A percentile compares a stretch with the other conserved stretches of the same genome.
Evolutionary conservation across 2,888 invertebrate species (phyloP).

Genomic region (Eilema sororculum): DNA sequence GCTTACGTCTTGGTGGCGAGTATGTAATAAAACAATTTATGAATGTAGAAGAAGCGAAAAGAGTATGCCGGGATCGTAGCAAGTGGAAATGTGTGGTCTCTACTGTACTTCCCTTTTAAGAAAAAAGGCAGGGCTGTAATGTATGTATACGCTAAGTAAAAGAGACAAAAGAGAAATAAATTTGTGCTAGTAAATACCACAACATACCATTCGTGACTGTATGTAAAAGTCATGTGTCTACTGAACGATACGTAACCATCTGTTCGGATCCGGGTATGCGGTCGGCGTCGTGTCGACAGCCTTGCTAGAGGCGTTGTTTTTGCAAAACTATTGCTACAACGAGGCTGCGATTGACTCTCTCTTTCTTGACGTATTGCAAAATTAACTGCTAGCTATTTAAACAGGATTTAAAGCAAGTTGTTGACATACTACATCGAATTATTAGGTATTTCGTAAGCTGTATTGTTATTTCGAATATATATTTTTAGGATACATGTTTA

Average conservation of each 20-base stretch:
- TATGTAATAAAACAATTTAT: too few species aligned
- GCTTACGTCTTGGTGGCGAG: too few species aligned
- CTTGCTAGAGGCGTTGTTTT: constrained; percentile 79
- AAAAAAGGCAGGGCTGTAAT: too few species aligned
- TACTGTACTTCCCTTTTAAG: too few species aligned
- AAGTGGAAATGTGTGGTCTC: too few species aligned
- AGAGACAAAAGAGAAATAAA: not conserved
- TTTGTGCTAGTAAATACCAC: not conserved
- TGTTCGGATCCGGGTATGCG: constrained; percentile 63
- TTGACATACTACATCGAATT: not conserved
- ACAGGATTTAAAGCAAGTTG: constrained; percentile 34
- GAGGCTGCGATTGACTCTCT: constrained; percentile 66
- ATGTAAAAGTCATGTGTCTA: constrained; percentile 19
- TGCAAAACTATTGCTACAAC: constrained; percentile 80
- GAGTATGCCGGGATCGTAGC: too few species aligned
- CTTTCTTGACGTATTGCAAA: constrained; percentile 64
- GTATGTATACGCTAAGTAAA: not conserved
- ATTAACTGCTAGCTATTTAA: constrained; percentile 54
- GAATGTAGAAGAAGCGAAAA: too few species aligned
- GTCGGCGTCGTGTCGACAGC: constrained; percentile 65
- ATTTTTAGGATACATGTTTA: not conserved
- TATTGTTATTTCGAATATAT: not conserved
- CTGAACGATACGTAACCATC: constrained; percentile 36
- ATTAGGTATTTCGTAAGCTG: constrained; percentile 17
- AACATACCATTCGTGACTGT: constrained; percentile 9